Evolutionary conservation across 2,113 vertebrate species (phyloP).

Genomic region (Aythya baeri): DNA sequence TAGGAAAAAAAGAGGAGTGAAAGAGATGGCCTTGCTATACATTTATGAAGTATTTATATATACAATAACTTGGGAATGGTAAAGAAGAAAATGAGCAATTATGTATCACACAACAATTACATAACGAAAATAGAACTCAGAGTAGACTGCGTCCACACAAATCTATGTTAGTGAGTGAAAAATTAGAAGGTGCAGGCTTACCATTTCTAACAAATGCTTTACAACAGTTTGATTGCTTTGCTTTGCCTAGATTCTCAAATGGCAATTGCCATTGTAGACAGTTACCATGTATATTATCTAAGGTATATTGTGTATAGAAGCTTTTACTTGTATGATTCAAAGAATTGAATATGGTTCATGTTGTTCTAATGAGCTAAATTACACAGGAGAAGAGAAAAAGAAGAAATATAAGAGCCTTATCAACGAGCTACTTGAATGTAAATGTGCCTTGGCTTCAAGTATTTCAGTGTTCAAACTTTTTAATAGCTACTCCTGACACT

Average conservation of each 20-base stretch:
- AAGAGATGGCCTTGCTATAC: not conserved
- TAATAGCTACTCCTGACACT: not conserved
- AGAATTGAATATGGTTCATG: not conserved
- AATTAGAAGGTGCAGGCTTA: not conserved
- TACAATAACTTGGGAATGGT: not conserved
- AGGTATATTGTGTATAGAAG: not conserved
- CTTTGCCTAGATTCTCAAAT: not conserved
- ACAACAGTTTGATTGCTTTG: not conserved
- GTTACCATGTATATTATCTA: not conserved
- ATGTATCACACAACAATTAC: not conserved
- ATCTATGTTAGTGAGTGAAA: not conserved
- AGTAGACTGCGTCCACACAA: not conserved
- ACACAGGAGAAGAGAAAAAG: not conserved
- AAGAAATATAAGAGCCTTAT: not conserved
- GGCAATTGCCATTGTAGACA: not conserved
- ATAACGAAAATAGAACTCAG: not conserved
- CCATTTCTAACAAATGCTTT: not conserved
- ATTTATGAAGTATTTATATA: constrained; percentile 3
- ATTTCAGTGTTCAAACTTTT: not conserved
- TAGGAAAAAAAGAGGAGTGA: not conserved
- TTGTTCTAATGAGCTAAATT: not conserved
- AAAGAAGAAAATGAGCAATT: not conserved
- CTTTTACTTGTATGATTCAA: not conserved
- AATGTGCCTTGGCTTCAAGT: not conserved
- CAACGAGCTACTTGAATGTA: not conserved